Conservation (phyloP, 2,888 invertebrate genomes). For the Euplagia quadripunctaria region DNA sequence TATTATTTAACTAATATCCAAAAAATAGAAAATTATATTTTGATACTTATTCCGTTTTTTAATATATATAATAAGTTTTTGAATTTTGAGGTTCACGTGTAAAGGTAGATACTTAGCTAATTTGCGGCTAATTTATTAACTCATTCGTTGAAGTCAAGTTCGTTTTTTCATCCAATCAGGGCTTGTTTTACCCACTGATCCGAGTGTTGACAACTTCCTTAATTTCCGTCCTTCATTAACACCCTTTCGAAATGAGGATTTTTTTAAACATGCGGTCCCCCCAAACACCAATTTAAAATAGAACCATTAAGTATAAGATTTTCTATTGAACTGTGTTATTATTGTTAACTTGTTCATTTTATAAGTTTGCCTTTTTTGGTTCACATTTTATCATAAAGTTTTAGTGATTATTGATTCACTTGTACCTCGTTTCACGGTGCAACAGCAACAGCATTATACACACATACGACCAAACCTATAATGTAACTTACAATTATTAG, state of each 20-base stretch:
- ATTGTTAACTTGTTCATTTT: too few species aligned
- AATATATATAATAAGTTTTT: too few species aligned
- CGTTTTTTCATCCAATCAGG: conserved; percentile 38
- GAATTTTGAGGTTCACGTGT: too few species aligned
- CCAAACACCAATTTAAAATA: conserved; percentile 53
- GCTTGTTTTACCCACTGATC: conserved; percentile 61
- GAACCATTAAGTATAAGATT: not conserved
- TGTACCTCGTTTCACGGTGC: not conserved
- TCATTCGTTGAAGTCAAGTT: conserved; percentile 26
- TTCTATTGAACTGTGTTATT: not conserved
- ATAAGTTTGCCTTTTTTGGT: not conserved
- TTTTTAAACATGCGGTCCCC: not conserved
- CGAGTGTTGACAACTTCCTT: conserved; percentile 67
- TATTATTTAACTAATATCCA: too few species aligned
- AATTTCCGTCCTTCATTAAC: conserved; percentile 74
- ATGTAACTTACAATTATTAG: too few species aligned
- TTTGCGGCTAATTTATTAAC: conserved; percentile 33
- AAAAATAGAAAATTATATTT: too few species aligned
- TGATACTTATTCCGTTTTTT: too few species aligned
- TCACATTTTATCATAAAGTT: not conserved
- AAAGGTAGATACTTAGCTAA: conserved; percentile 22
- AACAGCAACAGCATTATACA: too few species aligned
- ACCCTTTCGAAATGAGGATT: conserved; percentile 43
- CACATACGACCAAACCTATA: too few species aligned
- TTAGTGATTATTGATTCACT: not conserved